phyloP scores from a whole-genome alignment of 2,888 invertebrate genomes.

The Eremobia ochroleuca region DNA sequence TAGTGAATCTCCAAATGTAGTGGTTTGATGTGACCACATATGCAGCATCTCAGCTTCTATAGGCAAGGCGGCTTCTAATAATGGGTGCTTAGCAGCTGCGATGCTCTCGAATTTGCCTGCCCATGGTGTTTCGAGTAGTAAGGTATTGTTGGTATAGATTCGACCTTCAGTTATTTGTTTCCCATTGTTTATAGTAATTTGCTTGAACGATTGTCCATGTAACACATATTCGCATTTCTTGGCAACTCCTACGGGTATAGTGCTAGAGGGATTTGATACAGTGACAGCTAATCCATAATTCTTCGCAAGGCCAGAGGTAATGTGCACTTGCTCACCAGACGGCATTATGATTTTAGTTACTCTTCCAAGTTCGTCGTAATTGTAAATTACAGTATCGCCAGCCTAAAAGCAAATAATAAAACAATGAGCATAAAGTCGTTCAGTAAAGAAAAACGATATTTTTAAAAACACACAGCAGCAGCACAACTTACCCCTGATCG shows the following conservation, averaged over 20 bases:
- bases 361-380: slow-evolving; percentile 97
- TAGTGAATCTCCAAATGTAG: slow-evolving; percentile 94
- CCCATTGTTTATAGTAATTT: slow-evolving; percentile 93
- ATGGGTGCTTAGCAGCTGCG: slow-evolving; percentile 95
- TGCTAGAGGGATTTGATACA: slow-evolving; percentile 91
- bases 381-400: slow-evolving; percentile 97
- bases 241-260: slow-evolving; percentile 90
- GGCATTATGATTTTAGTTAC: slow-evolving; percentile 96
- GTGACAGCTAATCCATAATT: slow-evolving; percentile 95
- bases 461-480: not conserved
- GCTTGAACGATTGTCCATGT: slow-evolving; percentile 92
- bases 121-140: slow-evolving; percentile 94
- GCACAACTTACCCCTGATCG: slow-evolving; percentile 93
- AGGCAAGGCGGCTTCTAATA: slow-evolving; percentile 95
- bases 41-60: slow-evolving; percentile 97
- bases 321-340: slow-evolving; percentile 96
- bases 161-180: slow-evolving; percentile 94
- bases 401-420: slow-evolving; percentile 90
- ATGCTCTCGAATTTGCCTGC: slow-evolving; percentile 94
- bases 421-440: slow-evolving; percentile 23
- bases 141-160: slow-evolving; percentile 95
- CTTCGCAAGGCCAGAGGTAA: slow-evolving; percentile 94
- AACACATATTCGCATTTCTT: slow-evolving; percentile 91
- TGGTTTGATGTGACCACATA: slow-evolving; percentile 96
- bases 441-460: not conserved